These are phyloP conservation scores for Triplophysa dalaica DNA, from an alignment of 2,113 vertebrate genomes.

Conservation along the genomic window DNA sequence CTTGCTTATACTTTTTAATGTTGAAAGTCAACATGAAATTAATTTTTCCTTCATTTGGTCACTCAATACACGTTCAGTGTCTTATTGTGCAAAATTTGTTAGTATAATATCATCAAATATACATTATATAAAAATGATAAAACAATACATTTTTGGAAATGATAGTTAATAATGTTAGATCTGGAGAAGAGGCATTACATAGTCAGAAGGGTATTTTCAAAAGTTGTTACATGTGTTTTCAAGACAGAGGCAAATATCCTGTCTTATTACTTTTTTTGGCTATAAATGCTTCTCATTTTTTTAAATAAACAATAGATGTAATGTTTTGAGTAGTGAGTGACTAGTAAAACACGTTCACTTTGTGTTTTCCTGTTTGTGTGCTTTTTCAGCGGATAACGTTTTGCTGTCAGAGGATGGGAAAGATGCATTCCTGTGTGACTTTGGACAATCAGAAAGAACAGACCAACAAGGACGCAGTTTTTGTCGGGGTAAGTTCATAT, in stretches of 20 bases:
- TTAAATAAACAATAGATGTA: too few relatives aligned
- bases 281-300: neutral
- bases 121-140: neutral
- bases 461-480: conserved; percentile 71
- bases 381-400: conserved; percentile 87
- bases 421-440: conserved; percentile 89
- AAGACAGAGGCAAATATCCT: neutral
- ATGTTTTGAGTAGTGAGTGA: neutral
- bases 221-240: neutral
- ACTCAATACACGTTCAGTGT: too few relatives aligned
- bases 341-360: neutral
- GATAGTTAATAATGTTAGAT: too few relatives aligned
- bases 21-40: neutral
- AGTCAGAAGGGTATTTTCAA: too few relatives aligned
- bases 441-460: conserved; percentile 88
- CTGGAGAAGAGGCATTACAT: too few relatives aligned
- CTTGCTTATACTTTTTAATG: neutral
- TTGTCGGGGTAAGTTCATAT: conserved; percentile 59
- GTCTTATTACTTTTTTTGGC: neutral
- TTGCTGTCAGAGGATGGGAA: conserved; percentile 86
- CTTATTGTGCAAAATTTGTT: too few relatives aligned
- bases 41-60: neutral
- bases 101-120: neutral
- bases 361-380: conserved; percentile 22
- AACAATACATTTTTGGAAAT: too few relatives aligned